Evolutionary conservation across 2,888 invertebrate genomes (phyloP).

Genomic region (Muscina levida): DNA sequence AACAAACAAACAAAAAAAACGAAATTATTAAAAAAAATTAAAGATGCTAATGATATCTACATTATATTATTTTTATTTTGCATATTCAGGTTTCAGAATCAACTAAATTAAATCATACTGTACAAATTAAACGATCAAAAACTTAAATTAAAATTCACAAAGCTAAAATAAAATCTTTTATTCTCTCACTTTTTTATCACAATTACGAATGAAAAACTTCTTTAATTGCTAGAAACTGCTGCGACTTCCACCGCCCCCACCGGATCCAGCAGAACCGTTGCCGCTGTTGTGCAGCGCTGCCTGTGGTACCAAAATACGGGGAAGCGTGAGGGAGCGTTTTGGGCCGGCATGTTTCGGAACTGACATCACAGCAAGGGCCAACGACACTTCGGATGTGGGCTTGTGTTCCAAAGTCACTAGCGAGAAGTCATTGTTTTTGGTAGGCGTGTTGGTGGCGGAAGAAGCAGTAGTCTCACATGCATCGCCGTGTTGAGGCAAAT

Average conservation of each 20-base stretch:
- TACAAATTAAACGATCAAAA: neutral
- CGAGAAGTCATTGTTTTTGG: constrained; percentile 49
- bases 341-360: constrained; percentile 70
- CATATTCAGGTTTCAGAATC: too few relatives aligned
- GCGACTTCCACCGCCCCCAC: constrained; percentile 67
- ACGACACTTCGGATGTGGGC: constrained; percentile 65
- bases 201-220: constrained; percentile 78
- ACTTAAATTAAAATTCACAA: constrained; percentile 5
- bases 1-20: too few relatives aligned
- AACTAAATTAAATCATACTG: neutral
- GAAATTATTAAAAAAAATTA: too few relatives aligned
- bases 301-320: constrained; percentile 73
- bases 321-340: constrained; percentile 75
- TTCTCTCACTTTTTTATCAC: constrained; percentile 76
- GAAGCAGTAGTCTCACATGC: constrained; percentile 42
- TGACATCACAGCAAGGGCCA: constrained; percentile 57
- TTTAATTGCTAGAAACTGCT: constrained; percentile 78
- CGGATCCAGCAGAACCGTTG: constrained; percentile 62
- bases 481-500: constrained; percentile 70
- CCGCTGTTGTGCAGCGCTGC: constrained; percentile 65
- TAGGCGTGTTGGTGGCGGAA: constrained; percentile 54
- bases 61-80: too few relatives aligned
- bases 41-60: too few relatives aligned
- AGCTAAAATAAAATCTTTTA: constrained; percentile 61
- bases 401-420: constrained; percentile 39